These are phyloP conservation scores for Mya arenaria DNA, from an alignment of 1,140 invertebrate species.

Conservation along the genomic window DNA sequence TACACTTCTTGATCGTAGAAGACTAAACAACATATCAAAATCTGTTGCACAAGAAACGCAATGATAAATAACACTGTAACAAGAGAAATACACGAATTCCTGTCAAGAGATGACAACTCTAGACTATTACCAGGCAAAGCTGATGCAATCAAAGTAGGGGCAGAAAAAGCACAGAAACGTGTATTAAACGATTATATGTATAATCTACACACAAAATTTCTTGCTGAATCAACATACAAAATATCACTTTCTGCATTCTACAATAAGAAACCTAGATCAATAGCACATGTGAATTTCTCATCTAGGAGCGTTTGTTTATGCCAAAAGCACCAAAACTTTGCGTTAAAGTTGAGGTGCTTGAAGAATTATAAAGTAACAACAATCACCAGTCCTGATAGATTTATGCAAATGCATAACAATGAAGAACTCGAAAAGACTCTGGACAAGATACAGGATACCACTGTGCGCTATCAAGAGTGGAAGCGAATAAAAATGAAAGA, in stretches of 20 bases:
- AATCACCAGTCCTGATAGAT: conserved; percentile 33
- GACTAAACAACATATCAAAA: too few species aligned
- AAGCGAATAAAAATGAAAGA: too few species aligned
- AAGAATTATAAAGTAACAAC: conserved; percentile 25
- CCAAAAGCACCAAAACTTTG: conserved; percentile 38
- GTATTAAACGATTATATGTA: conserved; percentile 40
- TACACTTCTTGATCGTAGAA: too few species aligned
- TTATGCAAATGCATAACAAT: neutral
- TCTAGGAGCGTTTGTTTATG: conserved; percentile 37
- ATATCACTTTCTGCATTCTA: conserved; percentile 34
- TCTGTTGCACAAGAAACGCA: too few species aligned
- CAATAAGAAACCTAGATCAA: conserved; percentile 4
- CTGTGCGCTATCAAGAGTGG: too few species aligned
- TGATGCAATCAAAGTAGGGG: conserved; percentile 20
- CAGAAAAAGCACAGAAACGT: neutral
- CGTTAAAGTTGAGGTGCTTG: conserved; percentile 29
- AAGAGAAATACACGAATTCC: conserved; percentile 1
- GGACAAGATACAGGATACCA: too few species aligned
- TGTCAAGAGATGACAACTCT: conserved; percentile 43
- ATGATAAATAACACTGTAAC: neutral
- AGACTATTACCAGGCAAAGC: conserved; percentile 29
- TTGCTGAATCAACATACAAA: conserved; percentile 36
- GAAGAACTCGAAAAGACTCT: too few species aligned
- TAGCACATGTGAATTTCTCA: conserved; percentile 31
- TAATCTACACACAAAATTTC: conserved; percentile 32